Conservation (phyloP, 2,113 vertebrate species). For the Euleptes europaea region DNA sequence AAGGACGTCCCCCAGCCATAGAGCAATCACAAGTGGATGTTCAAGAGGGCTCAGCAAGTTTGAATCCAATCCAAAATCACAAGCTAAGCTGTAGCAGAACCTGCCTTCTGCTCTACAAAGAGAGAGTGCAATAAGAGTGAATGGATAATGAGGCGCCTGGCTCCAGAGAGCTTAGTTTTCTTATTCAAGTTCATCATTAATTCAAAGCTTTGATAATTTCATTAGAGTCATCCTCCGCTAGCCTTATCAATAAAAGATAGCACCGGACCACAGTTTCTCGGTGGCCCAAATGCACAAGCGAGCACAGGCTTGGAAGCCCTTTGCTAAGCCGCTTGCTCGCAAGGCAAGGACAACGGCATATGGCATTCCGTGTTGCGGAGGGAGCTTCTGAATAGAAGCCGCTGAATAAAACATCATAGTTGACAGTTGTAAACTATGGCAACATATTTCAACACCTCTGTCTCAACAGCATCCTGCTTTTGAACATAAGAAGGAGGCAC, state of each 20-base stretch:
- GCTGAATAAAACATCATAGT: slow-evolving; percentile 85
- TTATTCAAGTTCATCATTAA: slow-evolving; percentile 98
- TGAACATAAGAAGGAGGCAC: slow-evolving; percentile 45
- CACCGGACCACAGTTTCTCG: slow-evolving; percentile 83
- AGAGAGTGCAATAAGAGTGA: slow-evolving; percentile 89
- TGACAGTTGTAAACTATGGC: slow-evolving; percentile 72
- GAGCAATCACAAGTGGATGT: slow-evolving; percentile 53
- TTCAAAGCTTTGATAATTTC: slow-evolving; percentile 99
- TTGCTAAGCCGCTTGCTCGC: slow-evolving; percentile 60
- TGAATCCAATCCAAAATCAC: slow-evolving; percentile 88
- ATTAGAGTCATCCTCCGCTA: slow-evolving; percentile 88
- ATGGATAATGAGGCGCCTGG: slow-evolving; percentile 89
- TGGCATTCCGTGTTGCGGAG: slow-evolving; percentile 76
- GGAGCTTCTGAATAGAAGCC: slow-evolving; percentile 64
- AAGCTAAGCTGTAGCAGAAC: slow-evolving; percentile 78
- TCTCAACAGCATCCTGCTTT: slow-evolving; percentile 55
- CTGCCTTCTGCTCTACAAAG: slow-evolving; percentile 82
- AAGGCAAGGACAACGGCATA: slow-evolving; percentile 81
- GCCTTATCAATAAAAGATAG: slow-evolving; percentile 97
- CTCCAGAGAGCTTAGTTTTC: slow-evolving; percentile 90
- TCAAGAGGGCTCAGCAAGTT: slow-evolving; percentile 70
- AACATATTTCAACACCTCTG: slow-evolving; percentile 70
- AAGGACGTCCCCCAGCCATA: slow-evolving; percentile 64
- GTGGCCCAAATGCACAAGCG: slow-evolving; percentile 73
- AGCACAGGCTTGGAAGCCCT: slow-evolving; percentile 67